phyloP scores from a whole-genome alignment of 2,888 invertebrate genomes.

The Parasteatoda lunata region DNA sequence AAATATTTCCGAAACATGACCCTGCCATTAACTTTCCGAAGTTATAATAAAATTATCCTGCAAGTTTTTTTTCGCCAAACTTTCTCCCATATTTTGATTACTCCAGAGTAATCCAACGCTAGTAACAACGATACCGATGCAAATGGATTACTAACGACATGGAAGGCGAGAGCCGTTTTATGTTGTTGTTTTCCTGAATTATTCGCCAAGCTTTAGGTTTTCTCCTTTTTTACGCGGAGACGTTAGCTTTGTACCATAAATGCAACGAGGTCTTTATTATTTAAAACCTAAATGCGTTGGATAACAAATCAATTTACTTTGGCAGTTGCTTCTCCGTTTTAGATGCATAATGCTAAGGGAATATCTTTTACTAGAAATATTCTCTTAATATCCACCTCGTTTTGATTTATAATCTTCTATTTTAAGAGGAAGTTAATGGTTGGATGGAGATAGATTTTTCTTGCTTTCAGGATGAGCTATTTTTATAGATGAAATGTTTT shows the following conservation, averaged over 20 bases:
- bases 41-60: constrained; percentile 32
- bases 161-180: background rate
- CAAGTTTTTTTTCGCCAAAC: background rate
- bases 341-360: background rate
- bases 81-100: constrained; percentile 15
- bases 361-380: constrained; percentile 25
- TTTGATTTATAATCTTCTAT: constrained; percentile 41
- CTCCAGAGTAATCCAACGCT: constrained; percentile 20
- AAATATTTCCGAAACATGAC: background rate
- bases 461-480: too few species aligned
- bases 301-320: constrained; percentile 58
- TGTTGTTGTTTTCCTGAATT: too few species aligned
- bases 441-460: too few species aligned
- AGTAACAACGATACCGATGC: constrained; percentile 28
- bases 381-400: constrained; percentile 23
- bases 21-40: background rate
- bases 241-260: background rate
- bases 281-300: constrained; percentile 47
- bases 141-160: constrained; percentile 26
- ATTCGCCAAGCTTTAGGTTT: background rate
- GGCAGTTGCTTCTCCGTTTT: constrained; percentile 9
- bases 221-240: background rate
- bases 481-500: too few species aligned
- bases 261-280: constrained; percentile 45
- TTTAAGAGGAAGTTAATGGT: background rate